Evolutionary conservation across 2,113 vertebrate genomes (phyloP).

Genomic region (Telmatochromis sp.): DNA sequence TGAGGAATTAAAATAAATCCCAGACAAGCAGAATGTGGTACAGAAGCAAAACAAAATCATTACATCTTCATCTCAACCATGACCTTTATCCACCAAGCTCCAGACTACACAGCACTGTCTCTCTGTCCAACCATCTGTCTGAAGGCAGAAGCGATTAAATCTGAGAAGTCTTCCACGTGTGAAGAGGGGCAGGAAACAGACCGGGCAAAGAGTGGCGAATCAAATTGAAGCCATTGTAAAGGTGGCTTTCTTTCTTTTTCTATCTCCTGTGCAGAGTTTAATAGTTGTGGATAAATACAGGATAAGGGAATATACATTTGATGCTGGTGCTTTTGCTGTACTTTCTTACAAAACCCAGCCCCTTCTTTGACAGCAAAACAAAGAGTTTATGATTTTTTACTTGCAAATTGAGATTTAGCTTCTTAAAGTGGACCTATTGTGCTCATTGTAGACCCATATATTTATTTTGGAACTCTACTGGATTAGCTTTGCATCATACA

Average conservation of each 20-base stretch:
- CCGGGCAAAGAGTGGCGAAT: background rate
- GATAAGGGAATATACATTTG: no score
- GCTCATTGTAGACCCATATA: background rate
- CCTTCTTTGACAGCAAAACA: background rate
- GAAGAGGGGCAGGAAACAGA: background rate
- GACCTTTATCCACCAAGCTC: conserved; percentile 1
- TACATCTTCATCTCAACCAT: background rate
- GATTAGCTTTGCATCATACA: background rate
- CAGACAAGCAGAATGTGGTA: background rate
- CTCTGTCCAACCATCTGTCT: background rate
- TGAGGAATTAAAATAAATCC: conserved; percentile 4
- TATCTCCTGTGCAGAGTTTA: background rate
- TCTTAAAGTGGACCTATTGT: background rate
- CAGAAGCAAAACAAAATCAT: background rate
- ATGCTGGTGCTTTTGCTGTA: background rate
- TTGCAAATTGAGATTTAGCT: background rate
- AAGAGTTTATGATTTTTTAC: background rate
- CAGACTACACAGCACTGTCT: background rate
- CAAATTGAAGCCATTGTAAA: background rate
- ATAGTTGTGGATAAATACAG: background rate
- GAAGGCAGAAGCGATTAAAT: background rate
- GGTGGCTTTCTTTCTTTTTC: background rate
- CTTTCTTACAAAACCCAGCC: background rate
- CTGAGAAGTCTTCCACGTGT: background rate
- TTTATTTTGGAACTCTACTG: background rate